Evolutionary conservation across 2,113 vertebrate genomes (phyloP).

Genomic region (Athene cunicularia): DNA sequence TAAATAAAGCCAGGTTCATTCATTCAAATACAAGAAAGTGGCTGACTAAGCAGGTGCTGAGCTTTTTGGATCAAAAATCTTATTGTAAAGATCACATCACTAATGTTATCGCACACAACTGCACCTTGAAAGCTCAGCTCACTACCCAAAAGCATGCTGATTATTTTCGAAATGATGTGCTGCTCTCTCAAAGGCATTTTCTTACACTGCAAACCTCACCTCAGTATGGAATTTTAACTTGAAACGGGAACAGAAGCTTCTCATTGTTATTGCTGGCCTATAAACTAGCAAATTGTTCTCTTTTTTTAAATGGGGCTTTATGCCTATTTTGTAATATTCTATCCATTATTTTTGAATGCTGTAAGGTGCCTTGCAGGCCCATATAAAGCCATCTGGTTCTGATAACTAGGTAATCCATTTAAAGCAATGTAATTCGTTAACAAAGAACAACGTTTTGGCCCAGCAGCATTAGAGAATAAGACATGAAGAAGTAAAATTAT

Average conservation of each 20-base stretch:
- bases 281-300: neutral
- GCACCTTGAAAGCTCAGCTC: neutral
- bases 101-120: neutral
- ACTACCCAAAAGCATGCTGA: neutral
- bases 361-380: neutral
- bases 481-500: neutral
- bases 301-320: neutral
- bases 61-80: neutral
- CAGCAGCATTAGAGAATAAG: neutral
- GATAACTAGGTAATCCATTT: neutral
- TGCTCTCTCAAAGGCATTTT: neutral
- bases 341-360: neutral
- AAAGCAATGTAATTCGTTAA: neutral
- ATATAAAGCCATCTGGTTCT: neutral
- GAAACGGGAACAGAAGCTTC: neutral
- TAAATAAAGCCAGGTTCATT: neutral
- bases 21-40: neutral
- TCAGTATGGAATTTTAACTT: neutral
- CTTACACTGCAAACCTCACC: neutral
- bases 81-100: neutral
- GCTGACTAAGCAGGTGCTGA: neutral
- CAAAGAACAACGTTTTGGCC: neutral
- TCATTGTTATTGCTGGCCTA: neutral
- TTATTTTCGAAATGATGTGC: neutral
- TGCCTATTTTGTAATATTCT: neutral